Evolutionary conservation across 37 sponge, comb jelly and placozoan species (phyloP).

Genomic region (Eunapius fragilis): DNA sequence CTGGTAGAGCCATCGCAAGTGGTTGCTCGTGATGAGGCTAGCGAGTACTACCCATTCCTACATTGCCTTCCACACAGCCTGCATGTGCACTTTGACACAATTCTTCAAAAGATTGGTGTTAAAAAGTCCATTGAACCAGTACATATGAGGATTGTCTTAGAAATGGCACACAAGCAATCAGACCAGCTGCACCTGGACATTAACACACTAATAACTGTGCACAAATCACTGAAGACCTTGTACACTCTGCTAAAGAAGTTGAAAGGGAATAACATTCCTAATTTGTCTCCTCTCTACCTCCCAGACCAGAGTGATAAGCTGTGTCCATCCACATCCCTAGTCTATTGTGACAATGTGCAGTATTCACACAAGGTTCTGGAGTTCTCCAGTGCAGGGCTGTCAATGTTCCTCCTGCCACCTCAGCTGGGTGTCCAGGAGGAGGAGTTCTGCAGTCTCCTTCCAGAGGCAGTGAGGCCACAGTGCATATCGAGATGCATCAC

Average conservation of each 20-base stretch:
- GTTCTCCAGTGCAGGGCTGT: neutral
- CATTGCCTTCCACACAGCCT: slow-evolving; percentile 20
- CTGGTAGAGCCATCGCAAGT: slow-evolving; percentile 53
- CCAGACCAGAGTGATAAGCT: slow-evolving; percentile 1
- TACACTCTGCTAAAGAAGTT: neutral
- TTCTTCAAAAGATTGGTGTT: slow-evolving; percentile 31
- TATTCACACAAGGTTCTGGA: neutral
- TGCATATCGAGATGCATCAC: neutral
- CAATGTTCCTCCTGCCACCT: neutral
- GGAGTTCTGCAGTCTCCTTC: neutral
- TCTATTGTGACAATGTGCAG: slow-evolving; percentile 23
- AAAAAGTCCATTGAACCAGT: neutral
- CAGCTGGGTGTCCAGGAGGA: neutral
- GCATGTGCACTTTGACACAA: neutral
- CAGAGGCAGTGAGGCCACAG: neutral
- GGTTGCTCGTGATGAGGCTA: neutral
- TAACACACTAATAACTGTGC: slow-evolving; percentile 28
- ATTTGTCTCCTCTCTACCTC: slow-evolving; percentile 27
- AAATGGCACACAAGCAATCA: slow-evolving; percentile 1
- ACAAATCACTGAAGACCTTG: neutral
- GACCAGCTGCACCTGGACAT: neutral
- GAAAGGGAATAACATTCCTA: neutral
- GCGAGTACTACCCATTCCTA: slow-evolving; percentile 38
- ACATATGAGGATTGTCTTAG: slow-evolving; percentile 34
- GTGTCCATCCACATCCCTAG: slow-evolving; percentile 6